phyloP scores from a whole-genome alignment of 2,797 vertebrate species.

The Pangasius mekongensis region DNA sequence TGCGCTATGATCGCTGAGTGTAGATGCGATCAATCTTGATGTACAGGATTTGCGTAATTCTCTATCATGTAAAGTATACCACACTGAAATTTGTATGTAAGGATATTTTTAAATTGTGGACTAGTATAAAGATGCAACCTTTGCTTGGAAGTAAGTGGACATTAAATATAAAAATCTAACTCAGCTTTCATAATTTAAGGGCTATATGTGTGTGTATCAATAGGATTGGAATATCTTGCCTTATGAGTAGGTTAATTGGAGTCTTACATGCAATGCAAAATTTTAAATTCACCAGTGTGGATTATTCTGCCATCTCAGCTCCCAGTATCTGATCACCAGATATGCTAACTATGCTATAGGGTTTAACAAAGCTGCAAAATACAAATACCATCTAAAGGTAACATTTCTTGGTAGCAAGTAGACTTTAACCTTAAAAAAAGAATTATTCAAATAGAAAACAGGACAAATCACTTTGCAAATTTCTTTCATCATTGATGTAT shows the following conservation, averaged over 20 bases:
- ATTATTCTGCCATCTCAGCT: background rate
- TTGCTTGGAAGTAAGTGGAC: background rate
- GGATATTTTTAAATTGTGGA: background rate
- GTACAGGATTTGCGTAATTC: constrained; percentile 11
- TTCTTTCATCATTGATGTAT: background rate
- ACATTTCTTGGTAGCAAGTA: background rate
- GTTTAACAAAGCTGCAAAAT: background rate
- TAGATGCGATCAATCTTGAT: background rate
- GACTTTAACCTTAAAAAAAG: background rate
- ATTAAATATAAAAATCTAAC: background rate
- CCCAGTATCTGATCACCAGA: background rate
- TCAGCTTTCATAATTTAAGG: background rate
- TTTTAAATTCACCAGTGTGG: background rate
- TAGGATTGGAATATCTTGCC: background rate
- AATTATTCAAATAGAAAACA: background rate
- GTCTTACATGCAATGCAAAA: background rate
- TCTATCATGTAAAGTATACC: too few relatives aligned
- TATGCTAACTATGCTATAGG: background rate
- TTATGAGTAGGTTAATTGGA: background rate
- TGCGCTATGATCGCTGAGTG: background rate
- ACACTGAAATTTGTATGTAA: background rate
- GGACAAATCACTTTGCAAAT: background rate
- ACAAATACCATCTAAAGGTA: background rate
- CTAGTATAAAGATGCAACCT: too few relatives aligned
- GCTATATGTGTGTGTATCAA: background rate